phyloP scores from a whole-genome alignment of 2,797 vertebrate species.

The Chromobotia macracanthus region DNA sequence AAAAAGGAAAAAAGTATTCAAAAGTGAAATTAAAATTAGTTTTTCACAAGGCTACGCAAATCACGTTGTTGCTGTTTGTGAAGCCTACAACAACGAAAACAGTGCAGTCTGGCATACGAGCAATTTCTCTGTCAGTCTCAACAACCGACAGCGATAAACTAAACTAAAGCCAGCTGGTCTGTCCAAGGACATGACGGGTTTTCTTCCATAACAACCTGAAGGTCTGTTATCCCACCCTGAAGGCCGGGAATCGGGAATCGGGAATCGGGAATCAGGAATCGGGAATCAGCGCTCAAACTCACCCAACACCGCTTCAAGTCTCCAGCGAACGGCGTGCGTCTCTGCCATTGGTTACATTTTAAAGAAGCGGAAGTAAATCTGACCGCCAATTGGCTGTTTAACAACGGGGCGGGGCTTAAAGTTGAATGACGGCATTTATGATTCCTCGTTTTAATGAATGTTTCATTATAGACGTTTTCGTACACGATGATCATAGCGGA shows the following conservation, averaged over 20 bases:
- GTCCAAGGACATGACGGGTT: background rate
- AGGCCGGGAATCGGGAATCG: too few relatives aligned
- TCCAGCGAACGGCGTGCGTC: background rate
- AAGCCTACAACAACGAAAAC: background rate
- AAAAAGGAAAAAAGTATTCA: too few relatives aligned
- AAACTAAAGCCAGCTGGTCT: background rate
- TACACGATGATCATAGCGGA: background rate
- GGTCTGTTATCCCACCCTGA: background rate
- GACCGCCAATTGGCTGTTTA: conserved; percentile 16
- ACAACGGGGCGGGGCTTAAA: background rate
- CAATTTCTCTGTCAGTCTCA: background rate
- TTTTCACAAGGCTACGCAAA: too few relatives aligned
- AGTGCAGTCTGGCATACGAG: too few relatives aligned
- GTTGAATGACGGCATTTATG: background rate
- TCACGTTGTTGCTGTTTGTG: background rate
- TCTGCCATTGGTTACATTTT: conserved; percentile 12
- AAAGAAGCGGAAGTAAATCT: background rate
- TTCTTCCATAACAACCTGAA: conserved; percentile 2
- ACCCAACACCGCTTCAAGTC: background rate
- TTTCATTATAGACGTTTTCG: too few relatives aligned
- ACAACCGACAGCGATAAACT: background rate
- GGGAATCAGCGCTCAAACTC: background rate
- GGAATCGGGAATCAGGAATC: too few relatives aligned
- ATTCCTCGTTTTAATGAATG: too few relatives aligned
- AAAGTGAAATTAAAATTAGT: too few relatives aligned